Evolutionary conservation across 2,113 vertebrate species (phyloP), one percentile per base, ranked within the genome.

Genomic region (Coptodon rendalli): DNA sequence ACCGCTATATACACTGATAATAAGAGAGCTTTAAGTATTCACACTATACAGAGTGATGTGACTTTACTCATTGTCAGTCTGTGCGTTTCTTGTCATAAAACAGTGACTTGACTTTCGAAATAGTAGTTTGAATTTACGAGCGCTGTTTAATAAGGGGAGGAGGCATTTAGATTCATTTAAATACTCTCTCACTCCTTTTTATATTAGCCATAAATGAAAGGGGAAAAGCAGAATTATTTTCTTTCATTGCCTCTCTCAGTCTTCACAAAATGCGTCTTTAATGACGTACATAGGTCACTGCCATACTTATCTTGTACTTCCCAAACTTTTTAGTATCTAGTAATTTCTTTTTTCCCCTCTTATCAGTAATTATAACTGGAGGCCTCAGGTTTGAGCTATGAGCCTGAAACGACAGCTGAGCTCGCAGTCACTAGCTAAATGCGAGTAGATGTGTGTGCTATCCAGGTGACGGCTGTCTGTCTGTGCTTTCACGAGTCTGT

Each of bases 1-100:
- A 81, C 80, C 53, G 6, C 3, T 89, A 89, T 93, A 45, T 91
- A 92, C 87, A 92, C 17, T 56, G 43, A 82, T 87, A 66, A 85
- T 85, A 36, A 84, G 61, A 85, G 50, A 86, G 82, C 54, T 86
- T 19, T 86, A 63, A 61, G 52, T 91, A 93, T 92, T 87, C 50
- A 89, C 92, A 92, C 73, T 90, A n/a, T 91, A 87, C 87, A 89
- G 53, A 82, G 40, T 83, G 79, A 87, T 87, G 56, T 31, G 40
- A 83, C 19, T 22, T 19, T 36, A 85, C 68, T 83, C 61, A 66
- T 66, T 84, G 81, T 48, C 78, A 81, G 71, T 63, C 43, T 68
- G 40, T 68, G 14, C 1, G 5, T 78, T 52, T 83, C 59, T 56
- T 43, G 14, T 78, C 43, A 54, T 56, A 38, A 89, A 87, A 66